These are phyloP conservation scores for Hephaestus fuliginosus DNA, from an alignment of 2,797 vertebrate genomes.

Conservation along the genomic window DNA sequence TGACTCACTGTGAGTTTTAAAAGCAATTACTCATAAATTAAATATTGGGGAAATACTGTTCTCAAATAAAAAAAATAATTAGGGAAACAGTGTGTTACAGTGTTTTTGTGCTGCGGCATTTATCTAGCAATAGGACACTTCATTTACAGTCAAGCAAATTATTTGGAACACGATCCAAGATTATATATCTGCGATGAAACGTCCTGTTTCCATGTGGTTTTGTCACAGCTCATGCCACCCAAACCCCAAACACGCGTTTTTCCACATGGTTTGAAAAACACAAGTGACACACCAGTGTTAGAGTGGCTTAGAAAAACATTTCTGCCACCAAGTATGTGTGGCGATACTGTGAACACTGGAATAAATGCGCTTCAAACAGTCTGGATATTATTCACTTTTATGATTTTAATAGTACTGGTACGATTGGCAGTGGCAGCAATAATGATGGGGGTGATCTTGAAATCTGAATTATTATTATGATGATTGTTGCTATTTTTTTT, in stretches of 20 bases:
- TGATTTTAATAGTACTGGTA: constrained; percentile 39
- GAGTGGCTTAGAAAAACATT: constrained; percentile 64
- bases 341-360: constrained; percentile 57
- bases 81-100: constrained; percentile 55
- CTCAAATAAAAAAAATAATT: constrained; percentile 60
- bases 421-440: constrained; percentile 20
- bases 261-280: constrained; percentile 74
- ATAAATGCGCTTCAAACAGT: constrained; percentile 56
- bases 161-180: constrained; percentile 64
- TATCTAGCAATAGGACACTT: constrained; percentile 61
- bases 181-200: constrained; percentile 79
- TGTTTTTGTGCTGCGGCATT: constrained; percentile 49
- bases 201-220: constrained; percentile 79
- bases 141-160: constrained; percentile 70
- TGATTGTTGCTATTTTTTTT: constrained; percentile 35
- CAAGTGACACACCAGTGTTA: constrained; percentile 72
- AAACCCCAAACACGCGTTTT: constrained; percentile 79
- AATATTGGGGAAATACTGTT: constrained; percentile 57
- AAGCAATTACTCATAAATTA: constrained; percentile 55
- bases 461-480: constrained; percentile 40
- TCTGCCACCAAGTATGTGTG: constrained; percentile 65
- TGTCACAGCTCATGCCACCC: constrained; percentile 77
- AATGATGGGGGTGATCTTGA: constrained; percentile 8
- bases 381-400: constrained; percentile 50
- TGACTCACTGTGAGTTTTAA: constrained; percentile 61